Evolutionary conservation across 1,140 invertebrate genomes (phyloP), one percentile per base, ranked within the genome.

Genomic region (Formica selysi): DNA sequence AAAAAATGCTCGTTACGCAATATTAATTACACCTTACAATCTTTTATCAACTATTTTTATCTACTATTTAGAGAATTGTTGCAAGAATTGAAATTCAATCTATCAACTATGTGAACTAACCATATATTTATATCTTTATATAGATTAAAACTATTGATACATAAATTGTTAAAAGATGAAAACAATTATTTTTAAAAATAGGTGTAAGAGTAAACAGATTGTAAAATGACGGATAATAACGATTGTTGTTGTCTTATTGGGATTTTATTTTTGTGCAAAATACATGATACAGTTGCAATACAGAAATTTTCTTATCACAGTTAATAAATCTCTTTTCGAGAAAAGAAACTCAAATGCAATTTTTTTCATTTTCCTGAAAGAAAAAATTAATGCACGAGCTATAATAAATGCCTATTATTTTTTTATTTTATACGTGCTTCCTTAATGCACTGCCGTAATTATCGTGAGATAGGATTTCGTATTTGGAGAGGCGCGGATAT

Each of bases 381-480:
- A 29, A 29, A 29, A 29, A 51, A 65, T 7, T 36, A 65, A 51
- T 36, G 19, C 11, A 6, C 1, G 19, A 61, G 0, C 1, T 38
- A 19, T 54, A 8, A 54, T 36, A 61, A 73, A 11, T 0, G 7
- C 10, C 13, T 44, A 11, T 10, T 71, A 16, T 8, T 5, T 0
- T 51, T 51, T 41, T 54, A 38, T 38, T 22, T 38, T 32, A 11
- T 4, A 73, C 13, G 22, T 11, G 8, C 6, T 78, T 22, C 0
- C 19, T 85, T 87, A 92, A 91, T 95, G 94, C 13, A 93, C 91
- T 0, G 94, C 94, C 6, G 94, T 87, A 16, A 93, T 38, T 26
- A 95, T 70, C 41, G 81, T 90, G 22, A 95, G 84, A 6, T 78
- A 81, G 0, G 93, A 91, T 48, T 91, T 91, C 29, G 91, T 93